Evolutionary conservation across 2,113 vertebrate genomes (phyloP).

Genomic region (Ptilorrhoa leucosticta): DNA sequence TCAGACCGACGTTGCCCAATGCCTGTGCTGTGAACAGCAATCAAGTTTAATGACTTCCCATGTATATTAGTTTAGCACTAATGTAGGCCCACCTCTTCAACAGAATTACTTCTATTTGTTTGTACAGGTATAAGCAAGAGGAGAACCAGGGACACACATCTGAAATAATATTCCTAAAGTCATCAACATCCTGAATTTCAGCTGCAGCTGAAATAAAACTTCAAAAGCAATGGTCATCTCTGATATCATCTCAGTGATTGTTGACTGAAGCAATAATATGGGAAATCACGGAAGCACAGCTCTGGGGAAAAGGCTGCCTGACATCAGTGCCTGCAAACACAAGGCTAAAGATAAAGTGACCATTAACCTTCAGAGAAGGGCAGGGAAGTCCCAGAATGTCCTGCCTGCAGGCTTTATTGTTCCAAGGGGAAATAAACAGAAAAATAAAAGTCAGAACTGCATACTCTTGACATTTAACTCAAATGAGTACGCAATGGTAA

Average conservation of each 20-base stretch:
- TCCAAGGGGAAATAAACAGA: neutral
- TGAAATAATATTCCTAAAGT: conserved; percentile 34
- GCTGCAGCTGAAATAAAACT: neutral
- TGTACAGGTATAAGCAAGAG: neutral
- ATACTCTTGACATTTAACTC: neutral
- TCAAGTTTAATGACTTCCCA: conserved; percentile 44
- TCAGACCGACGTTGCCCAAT: neutral
- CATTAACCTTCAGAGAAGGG: conserved; percentile 38
- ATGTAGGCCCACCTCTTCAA: neutral
- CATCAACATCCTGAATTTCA: conserved; percentile 23
- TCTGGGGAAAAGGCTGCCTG: conserved; percentile 28
- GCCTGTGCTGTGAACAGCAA: neutral
- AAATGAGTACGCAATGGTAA: neutral
- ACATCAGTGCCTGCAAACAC: conserved; percentile 14
- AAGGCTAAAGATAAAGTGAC: conserved; percentile 45
- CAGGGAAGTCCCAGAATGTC: conserved; percentile 13
- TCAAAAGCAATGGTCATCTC: neutral
- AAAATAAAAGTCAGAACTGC: neutral
- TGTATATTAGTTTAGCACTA: neutral
- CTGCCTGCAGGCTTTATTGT: neutral
- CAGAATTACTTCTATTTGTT: neutral
- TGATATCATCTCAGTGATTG: neutral
- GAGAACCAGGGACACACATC: neutral
- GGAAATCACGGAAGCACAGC: neutral
- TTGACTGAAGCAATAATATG: neutral